Conservation (phyloP, 1,140 invertebrate species). For the Sycophila sp. region DNA sequence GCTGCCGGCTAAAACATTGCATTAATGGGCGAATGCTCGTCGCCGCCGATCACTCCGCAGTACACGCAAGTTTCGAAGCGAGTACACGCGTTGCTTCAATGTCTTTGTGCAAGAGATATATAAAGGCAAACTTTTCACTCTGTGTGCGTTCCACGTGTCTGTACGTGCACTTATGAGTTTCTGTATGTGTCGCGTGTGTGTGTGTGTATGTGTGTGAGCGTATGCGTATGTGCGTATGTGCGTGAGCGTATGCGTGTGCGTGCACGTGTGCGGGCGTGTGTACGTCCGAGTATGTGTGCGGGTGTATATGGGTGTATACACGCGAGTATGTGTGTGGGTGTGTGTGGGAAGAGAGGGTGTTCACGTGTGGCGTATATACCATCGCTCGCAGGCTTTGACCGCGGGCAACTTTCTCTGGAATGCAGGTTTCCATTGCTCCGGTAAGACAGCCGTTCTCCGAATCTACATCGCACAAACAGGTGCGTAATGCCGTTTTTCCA, state of each 20-base stretch:
- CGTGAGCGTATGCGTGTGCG: no score
- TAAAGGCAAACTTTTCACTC: no score
- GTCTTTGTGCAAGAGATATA: no score
- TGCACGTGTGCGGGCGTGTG: background rate
- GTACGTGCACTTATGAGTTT: background rate
- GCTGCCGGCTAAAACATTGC: background rate
- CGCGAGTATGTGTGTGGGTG: background rate
- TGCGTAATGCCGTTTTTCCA: conserved; percentile 4
- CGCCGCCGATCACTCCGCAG: no score
- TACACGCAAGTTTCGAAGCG: no score
- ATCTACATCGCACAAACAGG: background rate
- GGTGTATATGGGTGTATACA: background rate
- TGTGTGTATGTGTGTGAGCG: background rate
- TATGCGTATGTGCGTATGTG: background rate
- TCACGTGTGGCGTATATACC: background rate
- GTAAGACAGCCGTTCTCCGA: background rate
- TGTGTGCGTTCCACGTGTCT: background rate
- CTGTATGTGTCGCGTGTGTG: background rate
- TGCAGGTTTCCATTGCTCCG: conserved; percentile 8
- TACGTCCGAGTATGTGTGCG: background rate
- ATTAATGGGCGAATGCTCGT: background rate
- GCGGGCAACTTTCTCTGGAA: conserved; percentile 51
- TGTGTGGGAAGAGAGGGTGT: no score
- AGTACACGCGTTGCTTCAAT: no score
- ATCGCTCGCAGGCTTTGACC: background rate